These are phyloP conservation scores for Gymnoscopelus braueri DNA, from an alignment of 2,797 vertebrate genomes.

Conservation along the genomic window DNA sequence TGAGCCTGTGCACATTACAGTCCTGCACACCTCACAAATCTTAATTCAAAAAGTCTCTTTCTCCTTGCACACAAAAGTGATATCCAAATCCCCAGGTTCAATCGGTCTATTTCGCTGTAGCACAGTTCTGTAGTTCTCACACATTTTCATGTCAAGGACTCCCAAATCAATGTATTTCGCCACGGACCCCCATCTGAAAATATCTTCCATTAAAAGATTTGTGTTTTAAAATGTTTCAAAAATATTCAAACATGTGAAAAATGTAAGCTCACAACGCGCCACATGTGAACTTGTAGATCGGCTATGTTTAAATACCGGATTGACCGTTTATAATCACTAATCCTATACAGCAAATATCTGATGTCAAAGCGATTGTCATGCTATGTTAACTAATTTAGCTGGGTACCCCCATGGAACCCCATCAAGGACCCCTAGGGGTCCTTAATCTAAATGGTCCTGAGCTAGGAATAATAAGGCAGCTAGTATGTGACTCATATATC, in stretches of 20 bases:
- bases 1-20: neutral
- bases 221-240: too few relatives aligned
- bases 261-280: too few relatives aligned
- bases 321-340: too few relatives aligned
- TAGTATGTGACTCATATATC: constrained; percentile 51
- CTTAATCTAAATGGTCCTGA: constrained; percentile 10
- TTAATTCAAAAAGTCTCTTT: constrained; percentile 27
- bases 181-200: constrained; percentile 11
- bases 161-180: constrained; percentile 1
- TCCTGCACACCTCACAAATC: constrained; percentile 16
- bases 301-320: too few relatives aligned
- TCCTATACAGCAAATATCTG: too few relatives aligned
- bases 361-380: too few relatives aligned
- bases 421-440: neutral
- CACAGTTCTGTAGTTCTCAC: too few relatives aligned
- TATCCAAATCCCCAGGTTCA: constrained; percentile 38
- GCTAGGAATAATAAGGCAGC: constrained; percentile 56
- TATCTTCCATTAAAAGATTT: constrained; percentile 8
- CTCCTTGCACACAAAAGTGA: constrained; percentile 39
- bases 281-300: too few relatives aligned
- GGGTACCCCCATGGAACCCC: too few relatives aligned
- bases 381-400: too few relatives aligned
- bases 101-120: constrained; percentile 22
- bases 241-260: too few relatives aligned
- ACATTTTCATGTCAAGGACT: too few relatives aligned